phyloP scores from a whole-genome alignment of 1,140 invertebrate genomes.

The Polyergus mexicanus region DNA sequence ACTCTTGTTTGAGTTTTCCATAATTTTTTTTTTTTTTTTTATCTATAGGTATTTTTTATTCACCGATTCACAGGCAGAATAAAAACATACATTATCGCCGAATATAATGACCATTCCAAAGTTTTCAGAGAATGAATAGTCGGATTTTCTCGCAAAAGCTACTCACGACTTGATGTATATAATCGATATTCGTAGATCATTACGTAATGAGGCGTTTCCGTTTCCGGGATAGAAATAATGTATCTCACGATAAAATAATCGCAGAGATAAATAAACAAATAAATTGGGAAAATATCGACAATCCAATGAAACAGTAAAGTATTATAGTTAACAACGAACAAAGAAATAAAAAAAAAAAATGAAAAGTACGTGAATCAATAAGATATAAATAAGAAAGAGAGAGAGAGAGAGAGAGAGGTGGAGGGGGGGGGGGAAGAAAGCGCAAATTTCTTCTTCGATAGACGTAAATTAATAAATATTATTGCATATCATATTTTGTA shows the following conservation, averaged over 20 bases:
- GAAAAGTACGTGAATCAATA: neutral
- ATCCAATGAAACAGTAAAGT: neutral
- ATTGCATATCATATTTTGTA: neutral
- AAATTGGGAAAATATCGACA: neutral
- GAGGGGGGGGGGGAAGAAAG: too few species aligned
- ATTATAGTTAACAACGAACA: neutral
- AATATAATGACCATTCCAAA: neutral
- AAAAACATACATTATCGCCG: conserved; percentile 7
- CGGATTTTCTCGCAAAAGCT: neutral
- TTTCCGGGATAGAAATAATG: conserved; percentile 33
- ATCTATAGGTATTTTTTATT: neutral
- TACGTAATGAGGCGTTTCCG: conserved; percentile 25
- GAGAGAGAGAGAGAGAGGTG: too few species aligned
- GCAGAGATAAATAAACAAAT: neutral
- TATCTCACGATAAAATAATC: neutral
- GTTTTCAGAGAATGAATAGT: conserved; percentile 30
- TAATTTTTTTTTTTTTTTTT: too few species aligned
- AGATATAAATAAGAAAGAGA: neutral
- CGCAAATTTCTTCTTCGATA: neutral
- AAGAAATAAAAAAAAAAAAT: neutral
- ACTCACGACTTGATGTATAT: neutral
- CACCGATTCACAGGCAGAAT: neutral
- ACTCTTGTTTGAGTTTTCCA: neutral
- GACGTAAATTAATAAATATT: neutral
- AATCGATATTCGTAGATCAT: conserved; percentile 32